Conservation (phyloP, 2,113 vertebrate species). For the Lontra canadensis region DNA sequence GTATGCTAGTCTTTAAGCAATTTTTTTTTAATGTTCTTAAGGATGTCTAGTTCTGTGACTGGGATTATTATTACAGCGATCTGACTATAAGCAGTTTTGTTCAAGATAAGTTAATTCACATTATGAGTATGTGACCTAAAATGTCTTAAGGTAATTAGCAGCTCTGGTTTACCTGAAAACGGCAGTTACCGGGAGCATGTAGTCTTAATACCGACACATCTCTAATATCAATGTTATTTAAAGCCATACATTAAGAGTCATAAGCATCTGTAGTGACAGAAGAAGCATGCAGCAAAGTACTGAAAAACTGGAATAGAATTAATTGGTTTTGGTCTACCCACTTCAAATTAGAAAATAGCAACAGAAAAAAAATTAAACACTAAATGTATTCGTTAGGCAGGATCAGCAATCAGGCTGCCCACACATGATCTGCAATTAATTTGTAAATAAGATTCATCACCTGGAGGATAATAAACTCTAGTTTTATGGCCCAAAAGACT, state of each 20-base stretch:
- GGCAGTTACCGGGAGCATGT: slow-evolving; percentile 81
- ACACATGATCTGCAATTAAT: slow-evolving; percentile 80
- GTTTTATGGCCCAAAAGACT: slow-evolving; percentile 75
- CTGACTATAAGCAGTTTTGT: slow-evolving; percentile 65
- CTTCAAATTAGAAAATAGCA: slow-evolving; percentile 81
- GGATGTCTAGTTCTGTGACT: slow-evolving; percentile 59
- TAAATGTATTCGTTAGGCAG: slow-evolving; percentile 77
- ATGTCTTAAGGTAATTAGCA: slow-evolving; percentile 84
- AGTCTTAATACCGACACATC: slow-evolving; percentile 80
- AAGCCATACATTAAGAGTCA: slow-evolving; percentile 82
- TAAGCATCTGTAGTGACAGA: slow-evolving; percentile 84
- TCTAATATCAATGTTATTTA: slow-evolving; percentile 87
- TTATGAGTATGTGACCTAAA: slow-evolving; percentile 78
- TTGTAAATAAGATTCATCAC: slow-evolving; percentile 79
- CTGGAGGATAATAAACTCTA: slow-evolving; percentile 75
- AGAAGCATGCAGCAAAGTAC: slow-evolving; percentile 81
- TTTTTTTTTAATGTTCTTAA: slow-evolving; percentile 73
- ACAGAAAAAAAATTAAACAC: slow-evolving; percentile 75
- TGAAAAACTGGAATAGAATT: slow-evolving; percentile 81
- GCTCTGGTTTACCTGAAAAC: slow-evolving; percentile 84
- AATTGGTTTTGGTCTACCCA: slow-evolving; percentile 83
- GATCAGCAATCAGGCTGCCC: slow-evolving; percentile 77
- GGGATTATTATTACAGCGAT: slow-evolving; percentile 59
- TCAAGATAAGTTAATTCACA: slow-evolving; percentile 79
- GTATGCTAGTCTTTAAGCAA: slow-evolving; percentile 5